Evolutionary conservation across 1,140 invertebrate species (phyloP).

Genomic region (Linepithema humile): DNA sequence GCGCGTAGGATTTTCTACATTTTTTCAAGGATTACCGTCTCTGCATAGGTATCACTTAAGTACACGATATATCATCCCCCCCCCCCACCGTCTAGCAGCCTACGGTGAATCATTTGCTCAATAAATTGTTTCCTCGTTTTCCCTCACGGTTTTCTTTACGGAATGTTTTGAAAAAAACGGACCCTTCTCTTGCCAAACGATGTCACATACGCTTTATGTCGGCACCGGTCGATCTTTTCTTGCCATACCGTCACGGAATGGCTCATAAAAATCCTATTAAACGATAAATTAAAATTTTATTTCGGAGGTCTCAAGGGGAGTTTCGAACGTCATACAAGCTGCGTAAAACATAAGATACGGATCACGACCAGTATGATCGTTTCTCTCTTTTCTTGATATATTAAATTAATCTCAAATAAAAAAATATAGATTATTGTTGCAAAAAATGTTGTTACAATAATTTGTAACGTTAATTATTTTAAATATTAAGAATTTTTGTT

Average conservation of each 20-base stretch:
- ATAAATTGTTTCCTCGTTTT: conserved; percentile 59
- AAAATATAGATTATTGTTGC: too few relatives aligned
- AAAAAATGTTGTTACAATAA: too few relatives aligned
- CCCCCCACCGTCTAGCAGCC: not conserved
- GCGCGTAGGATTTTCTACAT: conserved; percentile 19
- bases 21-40: conserved; percentile 1
- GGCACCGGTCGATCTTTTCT: conserved; percentile 19
- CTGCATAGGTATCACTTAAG: conserved; percentile 21
- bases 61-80: conserved; percentile 14
- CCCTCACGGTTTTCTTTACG: conserved; percentile 44
- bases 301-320: not conserved
- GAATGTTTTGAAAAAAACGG: conserved; percentile 31
- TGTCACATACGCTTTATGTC: conserved; percentile 9
- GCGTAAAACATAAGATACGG: not conserved
- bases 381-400: not conserved
- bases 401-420: too few relatives aligned
- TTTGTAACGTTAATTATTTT: too few relatives aligned
- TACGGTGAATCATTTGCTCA: conserved; percentile 36
- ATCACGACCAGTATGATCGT: not conserved
- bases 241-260: not conserved
- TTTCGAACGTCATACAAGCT: not conserved
- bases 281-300: conserved; percentile 68
- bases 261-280: conserved; percentile 52
- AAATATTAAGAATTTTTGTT: too few relatives aligned
- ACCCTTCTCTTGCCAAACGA: conserved; percentile 25